Evolutionary conservation across 2,113 vertebrate genomes (phyloP).

Genomic region (Melanerpes aurifrons): DNA sequence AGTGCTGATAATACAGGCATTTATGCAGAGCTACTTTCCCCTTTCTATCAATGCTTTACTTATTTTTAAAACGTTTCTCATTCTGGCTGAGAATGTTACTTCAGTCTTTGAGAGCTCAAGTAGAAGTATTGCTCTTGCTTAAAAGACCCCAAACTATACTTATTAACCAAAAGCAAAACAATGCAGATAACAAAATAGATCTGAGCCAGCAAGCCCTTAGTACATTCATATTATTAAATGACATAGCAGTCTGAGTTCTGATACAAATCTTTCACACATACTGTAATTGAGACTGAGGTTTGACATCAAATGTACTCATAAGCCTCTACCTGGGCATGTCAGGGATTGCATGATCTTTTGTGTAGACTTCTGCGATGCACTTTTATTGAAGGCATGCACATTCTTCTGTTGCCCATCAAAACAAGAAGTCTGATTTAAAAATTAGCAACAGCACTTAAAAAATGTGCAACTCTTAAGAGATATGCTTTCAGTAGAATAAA

Average conservation of each 20-base stretch:
- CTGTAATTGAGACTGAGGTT: constrained; percentile 22
- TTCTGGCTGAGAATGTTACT: background rate
- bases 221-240: constrained; percentile 29
- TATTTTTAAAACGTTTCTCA: background rate
- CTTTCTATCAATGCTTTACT: background rate
- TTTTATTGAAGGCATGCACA: background rate
- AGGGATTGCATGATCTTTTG: background rate
- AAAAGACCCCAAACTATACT: background rate
- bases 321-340: background rate
- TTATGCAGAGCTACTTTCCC: background rate
- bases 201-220: background rate
- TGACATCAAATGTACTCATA: background rate
- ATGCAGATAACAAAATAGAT: constrained; percentile 1
- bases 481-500: background rate
- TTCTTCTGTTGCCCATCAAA: background rate
- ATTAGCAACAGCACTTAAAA: background rate
- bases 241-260: constrained; percentile 28
- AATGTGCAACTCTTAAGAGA: background rate
- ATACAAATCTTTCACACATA: constrained; percentile 42
- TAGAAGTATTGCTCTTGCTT: background rate
- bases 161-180: constrained; percentile 8
- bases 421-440: background rate
- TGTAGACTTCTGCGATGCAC: background rate
- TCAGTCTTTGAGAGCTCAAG: background rate
- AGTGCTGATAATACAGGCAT: background rate